phyloP scores from a whole-genome alignment of 2,797 vertebrate genomes.

The Knipowitschia caucasica region DNA sequence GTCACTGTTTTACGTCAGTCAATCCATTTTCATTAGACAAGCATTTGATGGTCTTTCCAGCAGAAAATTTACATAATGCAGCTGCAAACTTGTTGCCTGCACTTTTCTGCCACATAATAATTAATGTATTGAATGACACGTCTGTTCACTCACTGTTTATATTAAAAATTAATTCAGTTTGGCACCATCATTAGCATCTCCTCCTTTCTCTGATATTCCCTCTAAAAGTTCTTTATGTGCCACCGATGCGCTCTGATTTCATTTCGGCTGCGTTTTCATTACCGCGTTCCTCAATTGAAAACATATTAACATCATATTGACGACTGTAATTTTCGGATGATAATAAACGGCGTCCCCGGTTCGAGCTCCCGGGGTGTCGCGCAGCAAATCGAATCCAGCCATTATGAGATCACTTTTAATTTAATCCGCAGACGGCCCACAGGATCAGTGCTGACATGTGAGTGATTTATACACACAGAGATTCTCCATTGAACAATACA shows the following conservation, averaged over 20 bases:
- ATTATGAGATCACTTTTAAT: constrained; percentile 43
- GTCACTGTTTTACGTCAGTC: no score
- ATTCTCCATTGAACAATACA: constrained; percentile 23
- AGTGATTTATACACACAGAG: constrained; percentile 42
- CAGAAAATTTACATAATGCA: no score
- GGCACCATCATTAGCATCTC: constrained; percentile 30
- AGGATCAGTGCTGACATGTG: constrained; percentile 5
- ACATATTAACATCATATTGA: constrained; percentile 17
- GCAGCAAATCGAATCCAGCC: constrained; percentile 24
- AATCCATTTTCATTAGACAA: no score
- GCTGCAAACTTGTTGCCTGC: no score
- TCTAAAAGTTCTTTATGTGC: neutral
- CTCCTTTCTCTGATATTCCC: neutral
- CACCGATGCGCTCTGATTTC: constrained; percentile 11
- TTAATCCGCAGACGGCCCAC: constrained; percentile 30
- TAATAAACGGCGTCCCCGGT: constrained; percentile 21
- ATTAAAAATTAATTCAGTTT: constrained; percentile 42
- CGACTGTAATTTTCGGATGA: constrained; percentile 20
- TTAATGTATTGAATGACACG: constrained; percentile 18
- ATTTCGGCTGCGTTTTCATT: constrained; percentile 11
- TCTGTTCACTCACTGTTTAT: constrained; percentile 19
- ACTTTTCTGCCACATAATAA: constrained; percentile 3
- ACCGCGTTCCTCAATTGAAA: constrained; percentile 10
- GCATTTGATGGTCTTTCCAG: no score
- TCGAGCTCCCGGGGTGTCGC: constrained; percentile 2